A percentile compares a stretch with the other conserved stretches of the same genome.
Conservation (phyloP, 2,797 vertebrate genomes). For the Lagocephalus sceleratus region DNA sequence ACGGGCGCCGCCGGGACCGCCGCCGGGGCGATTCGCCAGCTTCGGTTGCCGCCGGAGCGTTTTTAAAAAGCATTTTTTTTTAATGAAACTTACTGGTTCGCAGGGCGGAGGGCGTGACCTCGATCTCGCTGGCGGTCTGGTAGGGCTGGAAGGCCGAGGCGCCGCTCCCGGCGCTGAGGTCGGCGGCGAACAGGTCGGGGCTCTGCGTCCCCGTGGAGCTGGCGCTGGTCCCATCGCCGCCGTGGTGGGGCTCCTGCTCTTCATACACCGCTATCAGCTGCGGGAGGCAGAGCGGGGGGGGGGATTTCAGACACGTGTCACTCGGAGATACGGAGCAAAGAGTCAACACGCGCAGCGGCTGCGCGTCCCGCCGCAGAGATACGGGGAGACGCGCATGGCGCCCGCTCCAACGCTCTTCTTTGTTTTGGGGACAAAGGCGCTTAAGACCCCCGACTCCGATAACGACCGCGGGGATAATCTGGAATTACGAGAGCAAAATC, state of each 20-base stretch:
- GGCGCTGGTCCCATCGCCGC: slow-evolving; percentile 94
- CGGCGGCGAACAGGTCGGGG: slow-evolving; percentile 88
- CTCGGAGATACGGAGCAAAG: neutral
- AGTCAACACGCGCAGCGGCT: neutral
- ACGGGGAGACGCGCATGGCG: neutral
- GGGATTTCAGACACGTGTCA: neutral
- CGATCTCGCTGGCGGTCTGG: slow-evolving; percentile 91
- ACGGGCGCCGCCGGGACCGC: slow-evolving; percentile 30
- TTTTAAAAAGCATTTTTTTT: too few species aligned
- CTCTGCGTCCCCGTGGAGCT: slow-evolving; percentile 97
- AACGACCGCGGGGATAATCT: neutral
- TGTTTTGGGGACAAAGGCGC: neutral
- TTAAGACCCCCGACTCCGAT: neutral
- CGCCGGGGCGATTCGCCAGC: neutral
- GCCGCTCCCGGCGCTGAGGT: slow-evolving; percentile 78
- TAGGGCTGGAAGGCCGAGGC: slow-evolving; percentile 91
- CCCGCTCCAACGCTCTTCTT: neutral
- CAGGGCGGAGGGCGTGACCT: slow-evolving; percentile 93
- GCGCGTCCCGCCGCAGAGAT: neutral
- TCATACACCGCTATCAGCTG: slow-evolving; percentile 94
- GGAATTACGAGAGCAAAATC: neutral
- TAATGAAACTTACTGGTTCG: slow-evolving; percentile 88
- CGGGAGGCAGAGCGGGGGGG: slow-evolving; percentile 1
- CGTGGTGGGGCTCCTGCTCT: slow-evolving; percentile 95
- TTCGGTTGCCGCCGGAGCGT: neutral